These are phyloP conservation scores for Heterohyrax brucei DNA, from an alignment of 2,797 vertebrate species.

Conservation along the genomic window DNA sequence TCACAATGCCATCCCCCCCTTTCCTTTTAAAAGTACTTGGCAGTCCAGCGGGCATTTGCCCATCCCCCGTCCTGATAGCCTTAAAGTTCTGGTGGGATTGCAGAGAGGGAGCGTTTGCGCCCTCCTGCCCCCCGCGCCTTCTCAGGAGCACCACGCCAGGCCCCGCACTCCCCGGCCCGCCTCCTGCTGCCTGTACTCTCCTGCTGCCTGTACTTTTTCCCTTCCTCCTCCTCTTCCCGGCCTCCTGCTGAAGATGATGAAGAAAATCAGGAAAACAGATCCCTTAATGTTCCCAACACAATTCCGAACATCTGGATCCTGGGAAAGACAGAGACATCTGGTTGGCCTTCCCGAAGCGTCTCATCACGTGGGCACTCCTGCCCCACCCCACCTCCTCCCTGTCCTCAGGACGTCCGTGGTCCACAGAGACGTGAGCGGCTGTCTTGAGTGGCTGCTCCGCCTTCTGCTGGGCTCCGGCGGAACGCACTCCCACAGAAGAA, in stretches of 20 bases:
- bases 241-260: not conserved
- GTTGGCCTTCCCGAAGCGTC: constrained; percentile 20
- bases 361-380: not conserved
- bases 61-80: not conserved
- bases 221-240: constrained; percentile 56
- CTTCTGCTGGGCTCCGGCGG: constrained; percentile 38
- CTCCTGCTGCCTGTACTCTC: not conserved
- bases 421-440: not conserved
- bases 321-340: not conserved
- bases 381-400: not conserved
- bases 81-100: constrained; percentile 52
- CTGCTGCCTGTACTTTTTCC: not conserved
- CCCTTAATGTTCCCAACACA: not conserved
- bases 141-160: not conserved
- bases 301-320: constrained; percentile 38
- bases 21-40: constrained; percentile 13
- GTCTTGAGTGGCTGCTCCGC: not conserved
- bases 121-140: not conserved
- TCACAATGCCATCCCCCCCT: not conserved
- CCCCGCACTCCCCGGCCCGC: not conserved
- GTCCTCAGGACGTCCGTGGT: not conserved
- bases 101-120: not conserved
- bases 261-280: not conserved
- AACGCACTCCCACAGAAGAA: constrained; percentile 65
- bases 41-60: not conserved